phyloP scores from a whole-genome alignment of 2,888 invertebrate species.

The Anthophora plumipes region DNA sequence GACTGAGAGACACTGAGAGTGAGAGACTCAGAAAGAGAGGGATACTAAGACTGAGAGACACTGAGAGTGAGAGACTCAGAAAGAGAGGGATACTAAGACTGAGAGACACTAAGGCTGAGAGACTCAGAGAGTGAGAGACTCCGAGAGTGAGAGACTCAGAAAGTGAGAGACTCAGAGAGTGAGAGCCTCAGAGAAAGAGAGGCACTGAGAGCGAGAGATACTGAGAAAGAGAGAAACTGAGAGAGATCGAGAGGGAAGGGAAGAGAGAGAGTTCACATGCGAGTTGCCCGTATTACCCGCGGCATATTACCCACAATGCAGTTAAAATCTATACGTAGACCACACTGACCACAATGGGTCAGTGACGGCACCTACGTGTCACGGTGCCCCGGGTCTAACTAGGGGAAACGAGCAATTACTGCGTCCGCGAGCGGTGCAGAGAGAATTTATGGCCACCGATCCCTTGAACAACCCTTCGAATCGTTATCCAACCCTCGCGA shows the following conservation, averaged over 20 bases:
- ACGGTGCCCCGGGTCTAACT: slow-evolving; percentile 51
- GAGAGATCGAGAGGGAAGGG: neutral
- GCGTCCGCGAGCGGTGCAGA: slow-evolving; percentile 22
- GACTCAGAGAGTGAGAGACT: neutral
- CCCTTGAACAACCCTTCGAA: slow-evolving; percentile 62
- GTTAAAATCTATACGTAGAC: slow-evolving; percentile 70
- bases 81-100: neutral
- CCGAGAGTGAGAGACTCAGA: neutral
- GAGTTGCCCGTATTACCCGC: slow-evolving; percentile 64
- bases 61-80: too few relatives aligned
- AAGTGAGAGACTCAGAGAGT: neutral
- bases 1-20: neutral
- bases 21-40: slow-evolving; percentile 4
- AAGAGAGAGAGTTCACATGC: slow-evolving; percentile 26
- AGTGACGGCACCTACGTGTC: slow-evolving; percentile 60
- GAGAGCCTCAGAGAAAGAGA: neutral
- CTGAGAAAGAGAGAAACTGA: neutral
- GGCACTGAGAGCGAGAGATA: neutral
- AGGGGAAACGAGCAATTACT: slow-evolving; percentile 71
- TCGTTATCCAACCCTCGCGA: slow-evolving; percentile 43
- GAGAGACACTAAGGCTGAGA: neutral
- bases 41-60: too few relatives aligned
- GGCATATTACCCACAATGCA: slow-evolving; percentile 72
- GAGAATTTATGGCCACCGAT: slow-evolving; percentile 63
- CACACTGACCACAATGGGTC: slow-evolving; percentile 68